Evolutionary conservation across 2,797 vertebrate species (phyloP), one percentile per base, ranked within the genome.

Genomic region (Coilia nasus): DNA sequence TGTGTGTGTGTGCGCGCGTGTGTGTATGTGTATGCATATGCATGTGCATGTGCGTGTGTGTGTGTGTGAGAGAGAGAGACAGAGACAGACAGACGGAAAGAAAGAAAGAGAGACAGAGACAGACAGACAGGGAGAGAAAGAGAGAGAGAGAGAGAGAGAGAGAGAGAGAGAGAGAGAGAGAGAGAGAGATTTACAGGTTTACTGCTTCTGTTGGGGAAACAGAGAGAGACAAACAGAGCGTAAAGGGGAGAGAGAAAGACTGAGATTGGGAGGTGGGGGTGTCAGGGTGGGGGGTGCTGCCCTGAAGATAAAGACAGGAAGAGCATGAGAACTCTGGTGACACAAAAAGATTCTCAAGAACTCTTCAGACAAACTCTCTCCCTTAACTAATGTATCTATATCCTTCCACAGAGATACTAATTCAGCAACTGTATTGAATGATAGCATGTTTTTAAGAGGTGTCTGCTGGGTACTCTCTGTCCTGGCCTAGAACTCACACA

Each of bases 281-380:
- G n/a, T 25, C 25, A 23, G 21, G 59, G 23, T 81, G 4, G 83
- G 57, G 46, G 46, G 28, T 62, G 21, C 46, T 3, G 5, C 44
- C n/a, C 41, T 83, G 85, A 81, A 88, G 83, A 88, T 86, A 54
- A 86, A 71, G 82, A 44, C 84, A 87, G 85, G 84, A 85, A 59
- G 83, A 82, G 17, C 81, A 2, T 23, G 25, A 75, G 67, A 82
- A 7, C 81, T 75, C 67, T 75, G 67, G 28, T 75, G 67, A 75
- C 67, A 75, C 67, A 75, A 35, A 35, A 35, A 41, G 67, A 75
- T 41, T 35, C 3, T 75, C 28, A 75, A 75, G 31, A 75, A 35
- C 31, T 75, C 67, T 6, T 25, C 62, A 67, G 31, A 67, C 25
- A 67, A 28, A 28, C 7, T 28, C 10, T 14, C 62, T 15, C 25